These are phyloP conservation scores for Alentia gelatinosa DNA, from an alignment of 2,888 invertebrate genomes.

Conservation along the genomic window DNA sequence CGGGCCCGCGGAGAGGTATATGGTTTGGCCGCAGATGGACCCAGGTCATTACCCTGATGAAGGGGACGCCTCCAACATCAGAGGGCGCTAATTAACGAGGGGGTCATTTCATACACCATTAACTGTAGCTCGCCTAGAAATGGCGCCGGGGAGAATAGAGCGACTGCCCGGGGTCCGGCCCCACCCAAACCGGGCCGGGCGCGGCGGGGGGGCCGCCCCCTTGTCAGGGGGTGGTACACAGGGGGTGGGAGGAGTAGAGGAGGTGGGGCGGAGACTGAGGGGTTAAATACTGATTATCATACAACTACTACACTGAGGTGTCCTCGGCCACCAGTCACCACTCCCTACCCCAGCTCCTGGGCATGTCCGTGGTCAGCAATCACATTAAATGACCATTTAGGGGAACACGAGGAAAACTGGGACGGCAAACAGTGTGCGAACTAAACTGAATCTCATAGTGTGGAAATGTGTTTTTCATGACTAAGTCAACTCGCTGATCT, in stretches of 20 bases:
- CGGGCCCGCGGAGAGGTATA: neutral
- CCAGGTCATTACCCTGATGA: constrained; percentile 38
- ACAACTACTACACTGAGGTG: neutral
- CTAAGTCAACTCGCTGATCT: neutral
- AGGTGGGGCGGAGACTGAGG: neutral
- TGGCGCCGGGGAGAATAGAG: neutral
- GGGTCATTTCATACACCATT: constrained; percentile 52
- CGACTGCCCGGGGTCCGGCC: neutral
- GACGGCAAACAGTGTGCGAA: neutral
- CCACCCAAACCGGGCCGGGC: neutral
- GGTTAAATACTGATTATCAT: constrained; percentile 26
- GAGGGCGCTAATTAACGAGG: constrained; percentile 47
- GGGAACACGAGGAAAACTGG: neutral
- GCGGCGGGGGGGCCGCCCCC: neutral
- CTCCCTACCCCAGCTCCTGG: neutral
- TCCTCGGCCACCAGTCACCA: neutral
- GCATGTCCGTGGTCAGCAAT: neutral
- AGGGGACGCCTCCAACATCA: constrained; percentile 5
- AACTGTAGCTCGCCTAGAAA: constrained; percentile 12
- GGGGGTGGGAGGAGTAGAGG: neutral
- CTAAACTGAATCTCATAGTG: neutral
- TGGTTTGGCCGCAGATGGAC: neutral
- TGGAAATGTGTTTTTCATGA: neutral
- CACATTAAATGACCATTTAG: neutral
- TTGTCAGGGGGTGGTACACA: neutral